phyloP scores from a whole-genome alignment of 2,888 invertebrate genomes.

The Dynastes maya region DNA sequence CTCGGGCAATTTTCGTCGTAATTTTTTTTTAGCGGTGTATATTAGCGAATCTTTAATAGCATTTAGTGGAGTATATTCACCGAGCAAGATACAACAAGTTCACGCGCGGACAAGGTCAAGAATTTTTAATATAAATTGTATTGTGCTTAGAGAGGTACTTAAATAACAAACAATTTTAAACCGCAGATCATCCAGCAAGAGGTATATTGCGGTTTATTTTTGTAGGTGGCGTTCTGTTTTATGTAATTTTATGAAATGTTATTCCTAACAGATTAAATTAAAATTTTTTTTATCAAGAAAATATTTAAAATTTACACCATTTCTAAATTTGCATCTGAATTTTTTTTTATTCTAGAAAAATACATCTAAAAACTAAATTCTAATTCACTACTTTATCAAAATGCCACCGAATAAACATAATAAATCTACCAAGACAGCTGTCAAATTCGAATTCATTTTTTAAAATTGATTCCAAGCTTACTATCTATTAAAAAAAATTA shows the following conservation, averaged over 20 bases:
- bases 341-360: too few species aligned
- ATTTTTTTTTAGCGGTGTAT: background rate
- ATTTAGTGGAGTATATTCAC: background rate
- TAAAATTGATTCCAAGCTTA: background rate
- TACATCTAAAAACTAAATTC: too few species aligned
- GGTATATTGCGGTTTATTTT: too few species aligned
- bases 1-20: background rate
- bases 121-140: background rate
- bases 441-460: conserved; percentile 20
- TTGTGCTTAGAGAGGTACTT: background rate
- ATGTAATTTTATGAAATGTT: background rate
- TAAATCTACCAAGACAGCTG: conserved; percentile 14
- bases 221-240: background rate
- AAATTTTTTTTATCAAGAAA: too few species aligned
- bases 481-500: background rate
- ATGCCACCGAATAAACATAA: background rate
- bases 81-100: conserved; percentile 39
- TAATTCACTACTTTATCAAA: too few species aligned
- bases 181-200: too few species aligned
- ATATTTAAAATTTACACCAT: too few species aligned
- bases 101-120: conserved; percentile 31
- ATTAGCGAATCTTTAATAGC: background rate
- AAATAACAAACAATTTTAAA: background rate
- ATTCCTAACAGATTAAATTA: too few species aligned
- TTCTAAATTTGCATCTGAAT: too few species aligned